Conservation (phyloP, 2,113 vertebrate genomes). For the Azemiops feae region DNA sequence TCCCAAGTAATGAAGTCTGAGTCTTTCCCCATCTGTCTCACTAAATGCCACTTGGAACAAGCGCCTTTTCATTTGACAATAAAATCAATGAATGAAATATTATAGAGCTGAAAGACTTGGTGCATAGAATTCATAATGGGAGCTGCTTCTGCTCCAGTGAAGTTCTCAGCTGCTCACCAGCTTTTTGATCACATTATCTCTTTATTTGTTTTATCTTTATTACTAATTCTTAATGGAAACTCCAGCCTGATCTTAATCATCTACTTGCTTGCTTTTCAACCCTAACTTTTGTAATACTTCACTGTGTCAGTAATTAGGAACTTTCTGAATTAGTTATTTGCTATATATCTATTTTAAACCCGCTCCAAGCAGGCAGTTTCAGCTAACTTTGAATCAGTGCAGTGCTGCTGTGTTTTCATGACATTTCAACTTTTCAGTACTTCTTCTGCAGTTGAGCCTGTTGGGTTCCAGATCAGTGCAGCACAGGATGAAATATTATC, state of each 20-base stretch:
- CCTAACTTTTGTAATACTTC: constrained; percentile 41
- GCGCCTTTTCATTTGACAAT: constrained; percentile 76
- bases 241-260: constrained; percentile 45
- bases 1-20: constrained; percentile 69
- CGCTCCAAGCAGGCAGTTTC: not conserved
- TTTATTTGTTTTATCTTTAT: not conserved
- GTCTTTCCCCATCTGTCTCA: constrained; percentile 66
- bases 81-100: constrained; percentile 83
- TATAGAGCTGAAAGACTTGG: constrained; percentile 52
- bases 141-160: constrained; percentile 42
- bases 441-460: not conserved
- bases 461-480: not conserved
- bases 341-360: constrained; percentile 16
- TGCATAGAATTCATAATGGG: constrained; percentile 71
- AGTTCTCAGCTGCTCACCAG: constrained; percentile 36
- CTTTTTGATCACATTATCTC: constrained; percentile 14
- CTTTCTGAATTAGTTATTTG: constrained; percentile 31
- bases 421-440: not conserved
- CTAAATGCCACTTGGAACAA: constrained; percentile 77
- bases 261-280: constrained; percentile 56
- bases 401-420: not conserved
- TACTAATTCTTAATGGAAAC: constrained; percentile 61
- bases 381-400: not conserved
- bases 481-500: not conserved
- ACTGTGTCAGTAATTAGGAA: constrained; percentile 10